phyloP scores from a whole-genome alignment of 1,140 invertebrate species.

The Mya arenaria region DNA sequence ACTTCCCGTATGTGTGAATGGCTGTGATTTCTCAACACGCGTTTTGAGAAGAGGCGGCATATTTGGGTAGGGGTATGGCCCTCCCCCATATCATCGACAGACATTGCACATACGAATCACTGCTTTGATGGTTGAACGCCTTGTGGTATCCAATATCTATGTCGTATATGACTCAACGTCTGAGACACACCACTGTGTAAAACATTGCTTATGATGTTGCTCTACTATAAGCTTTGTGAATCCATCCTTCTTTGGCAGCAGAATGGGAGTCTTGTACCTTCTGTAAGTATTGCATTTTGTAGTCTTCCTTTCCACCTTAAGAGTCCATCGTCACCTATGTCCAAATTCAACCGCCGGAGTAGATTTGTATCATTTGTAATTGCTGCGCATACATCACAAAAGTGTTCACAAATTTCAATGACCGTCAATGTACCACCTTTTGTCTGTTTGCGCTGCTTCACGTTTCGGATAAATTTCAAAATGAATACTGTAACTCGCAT shows the following conservation, averaged over 20 bases:
- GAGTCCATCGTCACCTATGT: background rate
- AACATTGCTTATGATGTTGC: background rate
- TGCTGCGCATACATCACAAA: constrained; percentile 4
- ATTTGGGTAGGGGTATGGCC: background rate
- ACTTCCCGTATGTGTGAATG: background rate
- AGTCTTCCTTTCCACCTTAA: constrained; percentile 6
- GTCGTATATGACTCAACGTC: constrained; percentile 19
- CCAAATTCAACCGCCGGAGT: background rate
- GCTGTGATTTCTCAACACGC: background rate
- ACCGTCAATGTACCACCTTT: background rate
- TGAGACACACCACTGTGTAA: constrained; percentile 24
- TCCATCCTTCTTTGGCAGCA: background rate
- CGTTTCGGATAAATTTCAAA: background rate
- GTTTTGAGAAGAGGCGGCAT: background rate
- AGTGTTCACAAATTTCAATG: constrained; percentile 1
- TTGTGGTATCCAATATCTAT: constrained; percentile 19
- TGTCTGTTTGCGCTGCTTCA: background rate
- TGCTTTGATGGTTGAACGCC: background rate
- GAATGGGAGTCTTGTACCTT: background rate
- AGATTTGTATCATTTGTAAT: background rate
- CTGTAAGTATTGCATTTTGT: background rate
- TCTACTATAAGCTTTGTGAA: constrained; percentile 8
- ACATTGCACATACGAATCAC: constrained; percentile 1
- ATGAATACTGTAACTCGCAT: background rate
- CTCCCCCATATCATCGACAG: background rate